phyloP scores from a whole-genome alignment of 2,888 invertebrate genomes.

The Apoderus coryli region DNA sequence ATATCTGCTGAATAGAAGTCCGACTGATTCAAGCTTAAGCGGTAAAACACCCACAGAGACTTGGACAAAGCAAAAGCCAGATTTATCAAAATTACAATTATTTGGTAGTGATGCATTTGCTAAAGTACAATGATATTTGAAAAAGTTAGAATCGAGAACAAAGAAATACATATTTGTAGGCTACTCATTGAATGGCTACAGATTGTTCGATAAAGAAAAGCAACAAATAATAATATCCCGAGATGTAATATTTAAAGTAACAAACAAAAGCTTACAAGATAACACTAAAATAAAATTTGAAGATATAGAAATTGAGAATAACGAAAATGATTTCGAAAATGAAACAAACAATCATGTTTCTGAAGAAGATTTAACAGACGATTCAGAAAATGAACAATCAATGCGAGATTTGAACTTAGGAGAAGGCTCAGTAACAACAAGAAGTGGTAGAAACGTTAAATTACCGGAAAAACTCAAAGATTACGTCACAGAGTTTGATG shows the following conservation, averaged over 20 bases:
- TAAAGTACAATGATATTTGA: constrained; percentile 16
- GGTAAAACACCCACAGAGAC: constrained; percentile 20
- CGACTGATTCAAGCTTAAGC: constrained; percentile 12
- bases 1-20: constrained; percentile 22
- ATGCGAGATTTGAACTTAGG: constrained; percentile 3
- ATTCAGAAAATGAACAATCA: too few relatives aligned
- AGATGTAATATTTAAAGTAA: constrained; percentile 14
- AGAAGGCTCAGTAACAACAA: constrained; percentile 3
- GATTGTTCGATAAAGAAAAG: constrained; percentile 12
- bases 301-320: too few relatives aligned
- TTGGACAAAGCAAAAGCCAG: constrained; percentile 20
- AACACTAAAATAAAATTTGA: too few relatives aligned
- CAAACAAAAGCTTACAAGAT: too few relatives aligned
- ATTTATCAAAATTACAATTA: constrained; percentile 20
- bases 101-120: constrained; percentile 22
- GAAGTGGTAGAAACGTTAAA: constrained; percentile 9
- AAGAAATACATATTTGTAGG: constrained; percentile 19
- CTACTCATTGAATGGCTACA: constrained; percentile 12
- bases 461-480: constrained; percentile 10
- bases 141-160: constrained; percentile 21
- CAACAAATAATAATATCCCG: constrained; percentile 10
- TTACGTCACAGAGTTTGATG: constrained; percentile 7
- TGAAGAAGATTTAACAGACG: too few relatives aligned
- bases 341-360: too few relatives aligned
- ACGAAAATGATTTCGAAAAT: too few relatives aligned